A percentile compares a stretch with the other conserved stretches of the same genome.
Evolutionary conservation across 2,888 invertebrate species (phyloP).

Genomic region (Drosophila algonquin): DNA sequence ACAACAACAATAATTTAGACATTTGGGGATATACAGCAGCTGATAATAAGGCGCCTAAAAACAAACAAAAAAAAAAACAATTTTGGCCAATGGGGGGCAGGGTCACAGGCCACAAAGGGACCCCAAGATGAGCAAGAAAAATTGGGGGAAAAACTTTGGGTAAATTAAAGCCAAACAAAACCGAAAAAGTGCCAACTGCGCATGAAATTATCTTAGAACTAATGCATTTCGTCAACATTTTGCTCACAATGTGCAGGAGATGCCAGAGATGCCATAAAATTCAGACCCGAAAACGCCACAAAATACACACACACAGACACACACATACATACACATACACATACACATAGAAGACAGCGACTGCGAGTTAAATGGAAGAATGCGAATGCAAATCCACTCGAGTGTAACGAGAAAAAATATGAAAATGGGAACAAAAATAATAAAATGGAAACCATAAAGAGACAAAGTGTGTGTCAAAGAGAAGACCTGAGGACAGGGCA

Average conservation of each 20-base stretch:
- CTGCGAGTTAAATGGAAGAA: constrained; percentile 13
- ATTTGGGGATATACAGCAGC: constrained; percentile 34
- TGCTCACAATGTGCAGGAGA: constrained; percentile 36
- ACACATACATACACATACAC: too few relatives aligned
- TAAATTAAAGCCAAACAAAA: constrained; percentile 48
- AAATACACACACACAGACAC: not conserved
- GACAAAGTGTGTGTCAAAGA: constrained; percentile 27
- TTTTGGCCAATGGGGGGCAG: not conserved
- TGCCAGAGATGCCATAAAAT: constrained; percentile 37
- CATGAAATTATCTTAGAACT: constrained; percentile 53
- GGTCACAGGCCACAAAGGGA: not conserved
- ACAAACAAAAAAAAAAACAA: not conserved
- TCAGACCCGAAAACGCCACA: constrained; percentile 9
- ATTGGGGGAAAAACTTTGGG: constrained; percentile 20
- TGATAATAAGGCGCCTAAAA: constrained; percentile 9
- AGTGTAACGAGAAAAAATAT: constrained; percentile 19
- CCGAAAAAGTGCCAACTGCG: constrained; percentile 28
- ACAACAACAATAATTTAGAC: constrained; percentile 61
- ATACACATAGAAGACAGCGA: not conserved
- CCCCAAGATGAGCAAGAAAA: not conserved
- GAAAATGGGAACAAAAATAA: constrained; percentile 11
- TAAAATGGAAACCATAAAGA: constrained; percentile 41
- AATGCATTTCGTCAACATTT: constrained; percentile 63
- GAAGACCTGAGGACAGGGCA: not conserved
- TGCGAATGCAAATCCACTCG: constrained; percentile 41